These are phyloP conservation scores for Mylabris sibirica DNA, from an alignment of 2,888 invertebrate species.

Conservation along the genomic window DNA sequence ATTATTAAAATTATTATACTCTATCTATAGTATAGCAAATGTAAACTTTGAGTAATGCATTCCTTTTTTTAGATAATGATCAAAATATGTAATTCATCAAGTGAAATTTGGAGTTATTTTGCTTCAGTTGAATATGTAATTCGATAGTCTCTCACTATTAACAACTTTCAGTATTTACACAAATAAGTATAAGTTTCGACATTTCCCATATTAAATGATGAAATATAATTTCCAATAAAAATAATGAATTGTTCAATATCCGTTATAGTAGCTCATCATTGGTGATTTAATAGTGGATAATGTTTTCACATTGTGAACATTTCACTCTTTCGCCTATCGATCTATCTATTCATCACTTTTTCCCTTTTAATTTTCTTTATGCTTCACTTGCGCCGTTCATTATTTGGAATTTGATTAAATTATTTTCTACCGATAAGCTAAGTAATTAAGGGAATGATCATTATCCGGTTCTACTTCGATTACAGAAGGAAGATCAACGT, in stretches of 20 bases:
- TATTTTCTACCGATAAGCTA: conserved; percentile 53
- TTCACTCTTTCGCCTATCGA: conserved; percentile 17
- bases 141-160: no score
- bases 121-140: no score
- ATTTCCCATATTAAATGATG: background rate
- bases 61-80: background rate
- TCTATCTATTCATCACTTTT: conserved; percentile 38
- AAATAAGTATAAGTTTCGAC: no score
- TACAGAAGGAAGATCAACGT: conserved; percentile 38
- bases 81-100: background rate
- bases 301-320: conserved; percentile 40
- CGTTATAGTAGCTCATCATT: conserved; percentile 36
- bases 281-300: conserved; percentile 37
- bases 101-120: background rate
- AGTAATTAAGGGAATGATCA: conserved; percentile 55
- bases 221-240: conserved; percentile 19
- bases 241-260: conserved; percentile 35
- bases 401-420: conserved; percentile 51
- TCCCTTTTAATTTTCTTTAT: conserved; percentile 41
- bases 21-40: background rate
- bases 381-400: conserved; percentile 39
- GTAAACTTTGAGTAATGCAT: background rate
- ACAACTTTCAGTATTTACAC: no score
- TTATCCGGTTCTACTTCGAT: conserved; percentile 42
- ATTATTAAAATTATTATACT: background rate